Conservation (phyloP, 2,797 vertebrate genomes). For the Cryptoblepharus egeriae region DNA sequence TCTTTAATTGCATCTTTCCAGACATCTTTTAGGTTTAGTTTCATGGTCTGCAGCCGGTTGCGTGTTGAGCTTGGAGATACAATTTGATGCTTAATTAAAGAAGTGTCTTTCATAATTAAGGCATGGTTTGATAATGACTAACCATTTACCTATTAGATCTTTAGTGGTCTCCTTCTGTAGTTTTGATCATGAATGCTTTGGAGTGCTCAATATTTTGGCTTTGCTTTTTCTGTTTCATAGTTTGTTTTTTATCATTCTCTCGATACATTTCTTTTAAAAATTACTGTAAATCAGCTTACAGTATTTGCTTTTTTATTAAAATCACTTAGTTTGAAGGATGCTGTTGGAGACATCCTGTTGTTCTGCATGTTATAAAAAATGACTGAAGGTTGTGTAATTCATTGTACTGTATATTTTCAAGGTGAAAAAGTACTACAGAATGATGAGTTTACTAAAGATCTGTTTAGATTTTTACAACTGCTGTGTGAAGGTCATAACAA, state of each 20-base stretch:
- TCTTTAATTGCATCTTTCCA: constrained; percentile 65
- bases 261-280: constrained; percentile 62
- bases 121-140: constrained; percentile 71
- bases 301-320: constrained; percentile 61
- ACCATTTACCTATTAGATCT: constrained; percentile 65
- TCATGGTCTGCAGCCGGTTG: constrained; percentile 70
- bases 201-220: constrained; percentile 67
- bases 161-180: constrained; percentile 46
- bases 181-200: constrained; percentile 66
- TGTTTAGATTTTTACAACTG: constrained; percentile 97
- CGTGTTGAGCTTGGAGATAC: constrained; percentile 70
- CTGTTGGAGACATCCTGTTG: constrained; percentile 53
- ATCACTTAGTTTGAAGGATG: constrained; percentile 55
- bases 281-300: constrained; percentile 70
- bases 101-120: constrained; percentile 67
- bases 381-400: constrained; percentile 50
- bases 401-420: constrained; percentile 75
- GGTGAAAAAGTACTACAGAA: constrained; percentile 99
- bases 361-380: constrained; percentile 52
- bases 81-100: constrained; percentile 69
- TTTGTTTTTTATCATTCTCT: constrained; percentile 73
- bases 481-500: constrained; percentile 99
- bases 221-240: constrained; percentile 62
- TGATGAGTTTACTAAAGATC: constrained; percentile 96
- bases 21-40: constrained; percentile 65